These are phyloP conservation scores for Toxotes chatareus DNA, from an alignment of 2,113 vertebrate species.

Conservation along the genomic window DNA sequence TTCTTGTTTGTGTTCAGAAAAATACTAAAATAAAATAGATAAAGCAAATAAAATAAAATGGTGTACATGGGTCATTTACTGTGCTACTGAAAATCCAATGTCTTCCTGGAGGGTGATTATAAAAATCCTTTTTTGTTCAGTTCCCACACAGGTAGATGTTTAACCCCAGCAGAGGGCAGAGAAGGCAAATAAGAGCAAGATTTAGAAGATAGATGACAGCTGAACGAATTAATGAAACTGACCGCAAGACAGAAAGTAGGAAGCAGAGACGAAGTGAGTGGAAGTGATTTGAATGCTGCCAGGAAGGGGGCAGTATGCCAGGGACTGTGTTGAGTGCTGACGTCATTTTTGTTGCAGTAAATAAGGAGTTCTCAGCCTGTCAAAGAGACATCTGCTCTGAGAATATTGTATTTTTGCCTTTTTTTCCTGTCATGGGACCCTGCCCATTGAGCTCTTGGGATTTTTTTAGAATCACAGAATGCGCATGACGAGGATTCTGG, in stretches of 20 bases:
- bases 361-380: constrained; percentile 33
- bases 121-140: background rate
- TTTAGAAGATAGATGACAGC: constrained; percentile 4
- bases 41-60: background rate
- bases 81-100: background rate
- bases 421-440: background rate
- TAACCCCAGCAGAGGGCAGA: background rate
- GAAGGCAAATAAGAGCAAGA: constrained; percentile 6
- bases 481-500: background rate
- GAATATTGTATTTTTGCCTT: background rate
- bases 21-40: background rate
- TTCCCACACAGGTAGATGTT: background rate
- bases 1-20: background rate
- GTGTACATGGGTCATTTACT: background rate
- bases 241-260: constrained; percentile 24
- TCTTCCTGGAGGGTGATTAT: background rate
- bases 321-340: constrained; percentile 42
- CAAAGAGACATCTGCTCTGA: constrained; percentile 55
- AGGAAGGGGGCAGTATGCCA: constrained; percentile 52
- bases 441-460: background rate
- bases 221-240: constrained; percentile 39
- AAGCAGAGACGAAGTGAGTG: background rate
- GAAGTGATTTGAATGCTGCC: constrained; percentile 36
- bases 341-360: constrained; percentile 46
- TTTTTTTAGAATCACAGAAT: constrained; percentile 12